Evolutionary conservation across 2,888 invertebrate genomes (phyloP), one percentile per base, ranked within the genome.

Genomic region (Thecocarcelia acutangulata): DNA sequence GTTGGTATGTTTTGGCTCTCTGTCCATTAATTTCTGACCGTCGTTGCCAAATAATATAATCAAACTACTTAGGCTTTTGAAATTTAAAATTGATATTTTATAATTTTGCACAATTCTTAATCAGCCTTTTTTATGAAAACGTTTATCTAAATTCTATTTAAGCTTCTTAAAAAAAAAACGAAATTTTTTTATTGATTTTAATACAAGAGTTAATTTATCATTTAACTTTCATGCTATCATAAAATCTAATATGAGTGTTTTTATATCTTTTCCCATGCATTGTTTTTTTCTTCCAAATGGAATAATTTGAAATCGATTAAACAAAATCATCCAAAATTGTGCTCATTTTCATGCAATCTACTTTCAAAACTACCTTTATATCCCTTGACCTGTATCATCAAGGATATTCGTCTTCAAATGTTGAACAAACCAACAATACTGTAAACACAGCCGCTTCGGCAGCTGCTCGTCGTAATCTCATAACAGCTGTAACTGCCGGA

Each of bases 401-500:
- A 85, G 85, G 85, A 83, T 85, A 85, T 83, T 83, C 85, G 83
- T 83, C 84, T 68, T 79, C 85, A 50, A 85, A 85, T 82, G 83
- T 82, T 75, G 85, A 85, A 83, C 85, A 84, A 85, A 84, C 84
- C 46, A 85, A 85, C 77, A 85, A 85, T 66, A 82, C 83, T 74
- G 84, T 83, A 48, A 85, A 84, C 70, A 77, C 84, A 85, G 84
- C 84, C 72, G 84, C 84, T 59, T 83, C 84, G 74, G 84, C 84
- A 83, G 85, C 84, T 50, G 85, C 83, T 42, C 83, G 84, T 33
- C 84, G 85, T 21, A 84, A 83, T 84, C 83, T 87, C 81, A 90
- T 90, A 85, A 85, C 85, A 50, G 83, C 84, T 21, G 88, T 90
- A 84, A 84, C 84, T 17, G 80, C 84, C 21, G 84, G 81, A 44